These are phyloP conservation scores for Omphaloscelis lunosa DNA, from an alignment of 2,888 invertebrate genomes.

Conservation along the genomic window DNA sequence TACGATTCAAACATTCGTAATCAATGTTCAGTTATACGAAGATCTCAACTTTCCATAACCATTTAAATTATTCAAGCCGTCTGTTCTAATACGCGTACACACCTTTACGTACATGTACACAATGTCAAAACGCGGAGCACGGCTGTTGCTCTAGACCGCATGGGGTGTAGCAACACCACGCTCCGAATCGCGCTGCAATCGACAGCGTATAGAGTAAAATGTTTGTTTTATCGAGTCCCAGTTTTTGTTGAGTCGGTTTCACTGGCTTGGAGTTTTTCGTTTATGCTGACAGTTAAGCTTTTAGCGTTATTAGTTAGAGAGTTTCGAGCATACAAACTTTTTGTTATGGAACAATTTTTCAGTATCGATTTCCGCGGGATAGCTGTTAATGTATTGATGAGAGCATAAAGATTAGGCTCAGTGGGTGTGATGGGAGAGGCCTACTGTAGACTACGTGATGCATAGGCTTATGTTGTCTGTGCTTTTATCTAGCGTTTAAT, in stretches of 20 bases:
- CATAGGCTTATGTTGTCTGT: neutral
- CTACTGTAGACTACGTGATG: neutral
- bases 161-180: conserved; percentile 46
- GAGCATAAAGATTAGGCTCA: neutral
- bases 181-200: conserved; percentile 26
- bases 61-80: conserved; percentile 8
- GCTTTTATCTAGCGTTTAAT: neutral
- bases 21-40: conserved; percentile 1
- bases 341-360: neutral
- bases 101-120: conserved; percentile 25
- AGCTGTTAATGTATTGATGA: neutral
- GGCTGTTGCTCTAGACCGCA: conserved; percentile 50
- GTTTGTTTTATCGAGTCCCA: conserved; percentile 24
- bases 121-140: conserved; percentile 35
- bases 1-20: conserved; percentile 1
- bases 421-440: neutral
- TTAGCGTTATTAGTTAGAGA: conserved; percentile 7
- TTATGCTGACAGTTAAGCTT: conserved; percentile 1
- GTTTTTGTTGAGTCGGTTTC: conserved; percentile 9
- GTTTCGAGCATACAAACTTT: neutral
- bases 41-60: neutral
- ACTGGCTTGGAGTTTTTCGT: conserved; percentile 10
- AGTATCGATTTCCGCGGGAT: neutral
- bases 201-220: conserved; percentile 34
- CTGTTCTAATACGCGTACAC: neutral